These are phyloP conservation scores for Zootermopsis nevadensis DNA, from an alignment of 2,888 invertebrate genomes.

Conservation along the genomic window DNA sequence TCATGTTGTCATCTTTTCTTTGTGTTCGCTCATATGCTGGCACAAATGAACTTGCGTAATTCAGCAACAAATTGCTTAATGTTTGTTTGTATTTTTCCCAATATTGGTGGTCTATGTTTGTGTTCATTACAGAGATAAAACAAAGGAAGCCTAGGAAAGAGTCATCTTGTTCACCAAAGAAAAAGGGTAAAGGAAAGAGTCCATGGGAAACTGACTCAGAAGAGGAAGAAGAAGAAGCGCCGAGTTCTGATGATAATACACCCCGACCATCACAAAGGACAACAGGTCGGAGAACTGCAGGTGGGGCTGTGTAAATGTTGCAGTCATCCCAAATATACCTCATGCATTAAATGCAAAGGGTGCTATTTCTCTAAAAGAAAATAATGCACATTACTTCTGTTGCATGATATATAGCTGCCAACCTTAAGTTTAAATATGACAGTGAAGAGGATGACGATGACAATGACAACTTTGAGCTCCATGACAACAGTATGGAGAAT, in stretches of 20 bases:
- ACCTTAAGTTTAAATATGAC: conserved; percentile 53
- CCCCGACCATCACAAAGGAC: conserved; percentile 42
- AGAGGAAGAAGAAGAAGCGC: conserved; percentile 20
- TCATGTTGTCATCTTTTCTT: too few relatives aligned
- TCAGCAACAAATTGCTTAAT: too few relatives aligned
- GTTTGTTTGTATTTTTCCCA: too few relatives aligned
- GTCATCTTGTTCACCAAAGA: conserved; percentile 56
- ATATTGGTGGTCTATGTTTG: neutral
- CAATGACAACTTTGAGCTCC: conserved; percentile 46
- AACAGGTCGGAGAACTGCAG: conserved; percentile 52
- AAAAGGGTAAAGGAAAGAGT: conserved; percentile 60
- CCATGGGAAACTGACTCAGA: conserved; percentile 57
- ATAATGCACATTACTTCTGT: too few relatives aligned
- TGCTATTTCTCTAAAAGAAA: too few relatives aligned
- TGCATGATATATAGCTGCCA: too few relatives aligned
- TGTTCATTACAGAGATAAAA: neutral
- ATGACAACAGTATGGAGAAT: conserved; percentile 49
- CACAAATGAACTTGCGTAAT: too few relatives aligned
- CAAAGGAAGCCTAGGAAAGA: neutral
- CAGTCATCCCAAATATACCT: too few relatives aligned
- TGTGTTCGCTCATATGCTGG: too few relatives aligned
- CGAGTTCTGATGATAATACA: conserved; percentile 27
- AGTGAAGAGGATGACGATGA: conserved; percentile 53
- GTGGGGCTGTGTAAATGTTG: conserved; percentile 35
- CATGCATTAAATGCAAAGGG: too few relatives aligned